Conservation (phyloP, 2,113 vertebrate genomes). For the Hemiscyllium ocellatum region DNA sequence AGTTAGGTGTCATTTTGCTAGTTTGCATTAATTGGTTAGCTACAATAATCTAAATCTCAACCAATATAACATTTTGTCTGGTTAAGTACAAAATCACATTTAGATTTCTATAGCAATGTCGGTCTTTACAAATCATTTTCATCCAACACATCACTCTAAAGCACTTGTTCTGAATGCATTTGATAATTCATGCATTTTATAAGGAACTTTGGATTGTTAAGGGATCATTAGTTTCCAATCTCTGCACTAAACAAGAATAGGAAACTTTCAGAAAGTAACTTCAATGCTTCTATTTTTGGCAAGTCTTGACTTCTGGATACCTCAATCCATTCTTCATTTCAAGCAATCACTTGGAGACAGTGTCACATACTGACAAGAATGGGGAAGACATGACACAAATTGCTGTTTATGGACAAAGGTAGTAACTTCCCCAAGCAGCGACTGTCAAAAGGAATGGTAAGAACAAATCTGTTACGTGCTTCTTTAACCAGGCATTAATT, state of each 20-base stretch:
- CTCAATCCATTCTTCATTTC: not conserved
- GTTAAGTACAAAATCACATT: not conserved
- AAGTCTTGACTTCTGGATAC: not conserved
- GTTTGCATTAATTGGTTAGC: not conserved
- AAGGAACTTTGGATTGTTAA: not conserved
- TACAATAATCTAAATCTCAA: not conserved
- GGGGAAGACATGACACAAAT: conserved; percentile 8
- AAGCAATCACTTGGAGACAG: conserved; percentile 26
- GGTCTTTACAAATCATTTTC: not conserved
- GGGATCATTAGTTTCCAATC: no score
- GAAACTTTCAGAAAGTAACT: not conserved
- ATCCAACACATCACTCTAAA: not conserved
- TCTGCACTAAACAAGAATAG: not conserved
- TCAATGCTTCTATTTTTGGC: not conserved
- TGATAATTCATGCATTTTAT: not conserved
- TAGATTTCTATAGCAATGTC: not conserved
- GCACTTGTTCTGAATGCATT: not conserved
- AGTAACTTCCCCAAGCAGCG: not conserved
- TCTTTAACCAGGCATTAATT: not conserved
- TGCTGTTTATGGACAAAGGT: conserved; percentile 22
- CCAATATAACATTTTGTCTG: not conserved
- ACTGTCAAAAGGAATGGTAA: conserved; percentile 25
- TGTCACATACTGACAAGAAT: conserved; percentile 9
- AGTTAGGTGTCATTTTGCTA: not conserved
- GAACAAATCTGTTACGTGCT: not conserved